Evolutionary conservation across 2,888 invertebrate genomes (phyloP).

Genomic region (Andrena flavipes): DNA sequence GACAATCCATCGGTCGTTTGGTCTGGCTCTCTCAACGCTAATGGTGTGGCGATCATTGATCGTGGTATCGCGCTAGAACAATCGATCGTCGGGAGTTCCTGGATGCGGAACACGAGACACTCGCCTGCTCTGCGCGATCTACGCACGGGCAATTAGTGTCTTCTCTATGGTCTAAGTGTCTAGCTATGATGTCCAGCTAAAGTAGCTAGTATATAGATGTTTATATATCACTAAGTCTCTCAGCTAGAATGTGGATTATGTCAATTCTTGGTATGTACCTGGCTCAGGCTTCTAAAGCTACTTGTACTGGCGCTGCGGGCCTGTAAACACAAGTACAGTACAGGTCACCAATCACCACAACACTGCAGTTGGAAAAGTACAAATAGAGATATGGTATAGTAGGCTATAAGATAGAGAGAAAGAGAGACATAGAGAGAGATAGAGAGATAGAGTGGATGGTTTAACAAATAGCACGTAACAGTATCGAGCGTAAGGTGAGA

Average conservation of each 20-base stretch:
- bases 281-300: constrained; percentile 96
- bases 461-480: constrained; percentile 25
- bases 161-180: constrained; percentile 61
- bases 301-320: constrained; percentile 95
- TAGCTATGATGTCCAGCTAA: constrained; percentile 68
- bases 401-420: constrained; percentile 44
- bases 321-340: constrained; percentile 88
- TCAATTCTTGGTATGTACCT: constrained; percentile 87
- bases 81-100: neutral
- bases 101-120: constrained; percentile 26
- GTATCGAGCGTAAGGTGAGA: constrained; percentile 11
- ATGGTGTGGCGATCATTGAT: constrained; percentile 44
- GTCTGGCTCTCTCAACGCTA: constrained; percentile 27
- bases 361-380: constrained; percentile 75
- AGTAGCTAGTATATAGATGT: constrained; percentile 58
- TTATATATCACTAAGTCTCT: constrained; percentile 59
- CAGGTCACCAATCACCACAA: constrained; percentile 83
- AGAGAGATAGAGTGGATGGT: constrained; percentile 4
- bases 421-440: constrained; percentile 14
- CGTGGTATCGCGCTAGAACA: constrained; percentile 18
- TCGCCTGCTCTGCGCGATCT: constrained; percentile 65
- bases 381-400: constrained; percentile 62
- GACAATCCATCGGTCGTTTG: neutral
- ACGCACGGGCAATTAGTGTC: constrained; percentile 53
- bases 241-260: constrained; percentile 72